Evolutionary conservation across 2,797 vertebrate species (phyloP), one percentile per base, ranked within the genome.

Genomic region (Pachyuromys duprasi): DNA sequence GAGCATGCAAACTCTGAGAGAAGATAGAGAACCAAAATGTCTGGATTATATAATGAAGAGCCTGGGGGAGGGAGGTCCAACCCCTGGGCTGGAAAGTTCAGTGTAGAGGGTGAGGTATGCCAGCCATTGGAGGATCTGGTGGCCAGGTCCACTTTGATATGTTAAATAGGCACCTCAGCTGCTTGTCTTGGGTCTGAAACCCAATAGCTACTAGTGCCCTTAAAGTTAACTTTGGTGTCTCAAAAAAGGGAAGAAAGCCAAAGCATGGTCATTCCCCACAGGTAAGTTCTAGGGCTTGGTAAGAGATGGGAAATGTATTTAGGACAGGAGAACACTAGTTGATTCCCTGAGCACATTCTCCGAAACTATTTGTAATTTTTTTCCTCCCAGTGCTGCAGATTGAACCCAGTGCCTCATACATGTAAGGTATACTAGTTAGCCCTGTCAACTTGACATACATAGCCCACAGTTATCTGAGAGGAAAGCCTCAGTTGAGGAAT

Each of bases 331-430:
- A 62, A 9, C 33, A 86, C 74, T 62, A 76, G 5, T 39, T 95
- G 82, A 90, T 62, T 49, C 33, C 74, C 45, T 75, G 45, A 95
- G 81, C 53, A 84, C 36, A n/a, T 53, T 67, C 53, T 96, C 72
- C 42, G 92, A 22, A 96, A 88, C 31, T 82, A 45, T 28, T 75
- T 42, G 81, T 75, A 70, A 55, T 13, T 18, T 49, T 88, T 20
- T 60, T 26, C 67, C 63, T 69, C 26, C 69, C 14, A 11, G 36
- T 60, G 53, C 69, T 60, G 11, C 26, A 39, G 55, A 57, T 60
- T 60, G 28, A 88, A 39, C 9, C n/a, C 36, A 57, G 69, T 57
- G 55, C 5, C 55, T 74, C 28, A 24, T 42, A 31, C 17, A 17
- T 8, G 36, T 39, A 74, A 60, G 31, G 82, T 15, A 14, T 24